Evolutionary conservation across 2,113 vertebrate species (phyloP).

Genomic region (Tachysurus fulvidraco): DNA sequence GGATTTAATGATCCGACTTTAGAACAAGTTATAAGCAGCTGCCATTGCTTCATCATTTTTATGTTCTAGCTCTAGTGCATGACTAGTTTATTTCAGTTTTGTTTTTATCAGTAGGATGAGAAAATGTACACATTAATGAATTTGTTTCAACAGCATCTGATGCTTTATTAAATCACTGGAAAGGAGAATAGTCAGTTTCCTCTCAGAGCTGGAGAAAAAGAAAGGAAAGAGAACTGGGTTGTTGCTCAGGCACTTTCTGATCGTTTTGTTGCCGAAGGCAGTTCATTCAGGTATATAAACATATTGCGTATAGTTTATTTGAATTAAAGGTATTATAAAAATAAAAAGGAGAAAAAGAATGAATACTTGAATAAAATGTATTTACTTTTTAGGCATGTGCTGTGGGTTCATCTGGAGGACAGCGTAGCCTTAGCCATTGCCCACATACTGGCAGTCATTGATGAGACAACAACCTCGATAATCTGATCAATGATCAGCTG

Average conservation of each 20-base stretch:
- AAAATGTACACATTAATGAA: not conserved
- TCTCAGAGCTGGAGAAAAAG: slow-evolving; percentile 29
- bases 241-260: slow-evolving; percentile 38
- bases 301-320: not conserved
- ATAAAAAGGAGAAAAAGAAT: not conserved
- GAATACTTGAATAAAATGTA: not conserved
- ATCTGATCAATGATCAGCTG: slow-evolving; percentile 31
- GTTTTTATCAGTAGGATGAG: not conserved
- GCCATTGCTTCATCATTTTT: not conserved
- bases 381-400: slow-evolving; percentile 39
- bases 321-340: not conserved
- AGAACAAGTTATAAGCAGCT: not conserved
- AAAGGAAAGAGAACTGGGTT: slow-evolving; percentile 45
- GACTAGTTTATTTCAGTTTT: not conserved
- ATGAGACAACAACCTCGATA: slow-evolving; percentile 55
- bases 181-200: slow-evolving; percentile 36
- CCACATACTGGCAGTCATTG: slow-evolving; percentile 55
- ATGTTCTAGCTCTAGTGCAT: not conserved
- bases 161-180: slow-evolving; percentile 31
- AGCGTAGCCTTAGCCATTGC: slow-evolving; percentile 47
- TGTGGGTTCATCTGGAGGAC: slow-evolving; percentile 56
- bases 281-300: slow-evolving; percentile 50
- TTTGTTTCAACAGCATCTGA: slow-evolving; percentile 41
- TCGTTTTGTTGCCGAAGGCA: slow-evolving; percentile 50
- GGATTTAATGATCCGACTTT: not conserved